A percentile compares a stretch with the other conserved stretches of the same genome.
phyloP scores from a whole-genome alignment of 2,797 vertebrate genomes.

The Spinus olivaceus region DNA sequence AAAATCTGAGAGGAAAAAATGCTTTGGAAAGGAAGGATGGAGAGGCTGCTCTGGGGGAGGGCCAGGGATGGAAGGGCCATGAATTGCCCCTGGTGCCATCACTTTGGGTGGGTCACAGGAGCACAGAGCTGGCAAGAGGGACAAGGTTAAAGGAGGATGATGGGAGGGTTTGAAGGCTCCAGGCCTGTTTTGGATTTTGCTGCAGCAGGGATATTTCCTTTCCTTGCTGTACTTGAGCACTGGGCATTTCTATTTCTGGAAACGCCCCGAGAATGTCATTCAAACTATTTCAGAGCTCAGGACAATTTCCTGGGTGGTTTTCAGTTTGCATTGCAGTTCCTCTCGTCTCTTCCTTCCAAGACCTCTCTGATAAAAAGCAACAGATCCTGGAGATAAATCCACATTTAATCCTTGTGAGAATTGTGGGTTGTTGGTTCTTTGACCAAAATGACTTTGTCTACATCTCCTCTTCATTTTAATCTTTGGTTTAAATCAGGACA shows the following conservation, averaged over 20 bases:
- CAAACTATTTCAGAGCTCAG: conserved; percentile 28
- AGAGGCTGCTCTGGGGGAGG: background rate
- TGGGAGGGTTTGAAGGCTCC: conserved; percentile 2
- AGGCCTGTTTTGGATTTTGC: conserved; percentile 41
- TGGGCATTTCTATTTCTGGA: conserved; percentile 53
- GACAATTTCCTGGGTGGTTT: background rate
- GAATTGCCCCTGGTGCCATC: background rate
- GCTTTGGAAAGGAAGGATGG: background rate
- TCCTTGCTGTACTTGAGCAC: background rate
- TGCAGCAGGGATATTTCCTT: conserved; percentile 20
- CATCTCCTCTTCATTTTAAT: background rate
- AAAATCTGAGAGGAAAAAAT: background rate
- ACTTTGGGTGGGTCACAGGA: background rate
- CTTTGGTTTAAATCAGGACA: background rate
- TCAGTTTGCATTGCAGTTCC: conserved; percentile 14
- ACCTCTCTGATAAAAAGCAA: background rate
- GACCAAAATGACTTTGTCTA: background rate
- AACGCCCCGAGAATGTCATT: background rate
- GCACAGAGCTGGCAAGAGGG: background rate
- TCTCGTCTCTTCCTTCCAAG: background rate
- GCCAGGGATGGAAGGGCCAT: background rate
- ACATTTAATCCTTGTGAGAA: background rate
- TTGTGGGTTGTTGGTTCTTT: background rate
- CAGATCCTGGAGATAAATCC: background rate
- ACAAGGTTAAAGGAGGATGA: conserved; percentile 38